Percentiles rank a stretch among this genome's conserved stretches.
phyloP scores from a whole-genome alignment of 1,140 invertebrate genomes.

The Tyrophagus putrescentiae region DNA sequence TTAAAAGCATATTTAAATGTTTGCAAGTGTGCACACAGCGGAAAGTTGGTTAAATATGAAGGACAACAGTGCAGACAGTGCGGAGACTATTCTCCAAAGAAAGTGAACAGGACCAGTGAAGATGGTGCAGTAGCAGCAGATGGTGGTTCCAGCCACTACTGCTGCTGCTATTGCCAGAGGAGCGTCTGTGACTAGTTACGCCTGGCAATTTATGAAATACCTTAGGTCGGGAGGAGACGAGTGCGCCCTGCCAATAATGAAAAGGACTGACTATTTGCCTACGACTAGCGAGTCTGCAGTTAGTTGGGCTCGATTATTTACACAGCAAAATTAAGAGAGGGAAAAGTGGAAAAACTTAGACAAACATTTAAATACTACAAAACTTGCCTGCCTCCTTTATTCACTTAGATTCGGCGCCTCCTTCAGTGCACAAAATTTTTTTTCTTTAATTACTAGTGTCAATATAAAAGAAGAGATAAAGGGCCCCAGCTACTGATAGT shows the following conservation, averaged over 20 bases:
- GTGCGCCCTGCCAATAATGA: neutral
- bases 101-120: no score
- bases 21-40: no score
- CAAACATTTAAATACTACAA: constrained; percentile 19
- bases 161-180: no score
- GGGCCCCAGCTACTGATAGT: neutral
- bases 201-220: constrained; percentile 10
- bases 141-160: no score
- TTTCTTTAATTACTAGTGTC: constrained; percentile 19
- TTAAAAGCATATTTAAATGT: no score
- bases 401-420: neutral
- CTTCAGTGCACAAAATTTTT: constrained; percentile 5
- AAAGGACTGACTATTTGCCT: constrained; percentile 4
- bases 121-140: no score
- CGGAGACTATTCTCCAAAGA: no score
- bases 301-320: constrained; percentile 12
- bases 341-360: constrained; percentile 15
- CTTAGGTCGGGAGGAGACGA: neutral
- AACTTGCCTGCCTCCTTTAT: constrained; percentile 8
- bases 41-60: no score
- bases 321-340: constrained; percentile 12
- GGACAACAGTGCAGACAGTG: no score
- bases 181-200: neutral
- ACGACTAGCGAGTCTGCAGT: neutral
- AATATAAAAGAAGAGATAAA: neutral